phyloP scores from a whole-genome alignment of 2,113 vertebrate species.

The Eretmochelys imbricata region DNA sequence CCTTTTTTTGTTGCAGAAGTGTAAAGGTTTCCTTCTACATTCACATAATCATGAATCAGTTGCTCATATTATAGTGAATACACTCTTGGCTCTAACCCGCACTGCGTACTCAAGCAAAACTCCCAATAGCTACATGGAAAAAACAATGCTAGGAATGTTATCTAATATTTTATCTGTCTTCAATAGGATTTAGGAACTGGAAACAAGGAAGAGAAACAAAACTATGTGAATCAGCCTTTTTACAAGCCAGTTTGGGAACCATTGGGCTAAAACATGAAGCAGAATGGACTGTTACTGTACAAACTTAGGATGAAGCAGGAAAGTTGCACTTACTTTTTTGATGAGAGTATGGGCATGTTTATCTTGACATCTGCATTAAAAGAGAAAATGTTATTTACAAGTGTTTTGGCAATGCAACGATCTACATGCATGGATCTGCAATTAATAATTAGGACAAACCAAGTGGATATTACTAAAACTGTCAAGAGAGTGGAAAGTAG shows the following conservation, averaged over 20 bases:
- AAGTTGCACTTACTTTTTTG: conserved; percentile 84
- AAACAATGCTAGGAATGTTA: neutral
- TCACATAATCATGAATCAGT: neutral
- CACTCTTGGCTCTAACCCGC: neutral
- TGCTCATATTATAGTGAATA: neutral
- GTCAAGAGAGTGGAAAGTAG: neutral
- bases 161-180: neutral
- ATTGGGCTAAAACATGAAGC: neutral
- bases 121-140: neutral
- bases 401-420: neutral
- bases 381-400: conserved; percentile 21
- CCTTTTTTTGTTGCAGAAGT: neutral
- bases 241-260: neutral
- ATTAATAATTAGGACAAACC: neutral
- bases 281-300: neutral
- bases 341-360: conserved; percentile 84
- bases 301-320: neutral
- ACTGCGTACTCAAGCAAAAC: neutral
- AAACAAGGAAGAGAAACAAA: neutral
- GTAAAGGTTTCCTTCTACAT: neutral
- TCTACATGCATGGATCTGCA: fast-evolving
- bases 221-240: neutral
- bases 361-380: conserved; percentile 80
- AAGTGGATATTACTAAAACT: neutral
- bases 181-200: neutral